phyloP scores from a whole-genome alignment of 2,888 invertebrate genomes.

The Aromia moschata region DNA sequence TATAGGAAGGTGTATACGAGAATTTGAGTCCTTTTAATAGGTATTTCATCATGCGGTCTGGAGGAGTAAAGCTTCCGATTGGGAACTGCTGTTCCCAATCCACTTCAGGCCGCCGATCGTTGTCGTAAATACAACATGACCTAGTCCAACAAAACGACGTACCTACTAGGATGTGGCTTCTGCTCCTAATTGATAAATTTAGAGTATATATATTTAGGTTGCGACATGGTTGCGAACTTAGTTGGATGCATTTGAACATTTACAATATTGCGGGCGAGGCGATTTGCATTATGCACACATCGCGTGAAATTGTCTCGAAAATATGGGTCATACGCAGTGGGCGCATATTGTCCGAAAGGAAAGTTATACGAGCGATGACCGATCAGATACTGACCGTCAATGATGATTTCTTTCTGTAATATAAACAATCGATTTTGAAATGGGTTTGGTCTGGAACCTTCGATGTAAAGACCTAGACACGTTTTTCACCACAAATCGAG shows the following conservation, averaged over 20 bases:
- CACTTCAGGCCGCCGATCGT: too few relatives aligned
- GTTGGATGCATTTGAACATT: neutral
- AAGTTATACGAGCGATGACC: neutral
- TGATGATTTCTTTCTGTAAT: neutral
- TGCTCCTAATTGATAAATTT: constrained; percentile 16
- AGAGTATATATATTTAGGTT: constrained; percentile 15
- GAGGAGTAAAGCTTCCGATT: too few relatives aligned
- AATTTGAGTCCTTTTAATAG: too few relatives aligned
- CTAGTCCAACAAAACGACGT: neutral
- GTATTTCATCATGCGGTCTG: too few relatives aligned
- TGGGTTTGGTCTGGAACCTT: too few relatives aligned
- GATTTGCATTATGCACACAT: neutral
- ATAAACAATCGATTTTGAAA: too few relatives aligned
- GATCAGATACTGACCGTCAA: neutral
- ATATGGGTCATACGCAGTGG: neutral
- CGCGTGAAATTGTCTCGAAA: neutral
- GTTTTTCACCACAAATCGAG: too few relatives aligned
- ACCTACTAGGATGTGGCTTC: neutral
- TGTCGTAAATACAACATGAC: neutral
- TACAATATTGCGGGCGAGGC: constrained; percentile 7
- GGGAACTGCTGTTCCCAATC: too few relatives aligned
- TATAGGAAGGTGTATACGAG: too few relatives aligned
- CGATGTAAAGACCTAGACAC: too few relatives aligned
- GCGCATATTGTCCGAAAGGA: neutral
- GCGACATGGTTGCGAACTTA: neutral